Evolutionary conservation across 2,888 invertebrate genomes (phyloP), one percentile per base, ranked within the genome.

Genomic region (Tachystola acroxantha): DNA sequence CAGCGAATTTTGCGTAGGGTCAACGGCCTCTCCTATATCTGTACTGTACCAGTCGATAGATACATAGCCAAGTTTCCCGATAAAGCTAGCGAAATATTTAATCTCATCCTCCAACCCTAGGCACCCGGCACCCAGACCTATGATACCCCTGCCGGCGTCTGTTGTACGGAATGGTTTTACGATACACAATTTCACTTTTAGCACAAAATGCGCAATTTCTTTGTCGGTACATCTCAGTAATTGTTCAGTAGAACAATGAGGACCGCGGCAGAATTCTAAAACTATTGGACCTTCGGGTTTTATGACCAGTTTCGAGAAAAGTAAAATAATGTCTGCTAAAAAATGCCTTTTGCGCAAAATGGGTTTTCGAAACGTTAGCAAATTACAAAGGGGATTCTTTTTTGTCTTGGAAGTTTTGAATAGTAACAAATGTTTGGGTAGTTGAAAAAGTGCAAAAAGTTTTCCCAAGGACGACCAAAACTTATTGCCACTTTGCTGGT

Each of bases 1-100:
- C 87, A 85, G 85, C 68, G 82, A 86, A 87, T 86, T 88, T 88
- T 87, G 87, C 85, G 88, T 88, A 82, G 79, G 88, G 80, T 88
- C 86, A 70, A 74, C 72, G 86, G 76, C 80, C 86, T 78, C 69
- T 50, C 53, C 52, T 66, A 73, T 57, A 69, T 66, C 68, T 66
- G 61, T 69, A n/a, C 68, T 66, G 61, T 16, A 68, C 50, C 53
- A 36, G 45, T 50, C 55, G 48, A 60, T 46, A 52, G 50, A 45
- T 46, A 49, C 45, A 40, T 36, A 39, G 37, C 43, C 26, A 46
- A 43, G 42, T 52, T 57, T 58, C 48, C 49, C 57, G 56, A 61
- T 67, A 60, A 64, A 64, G 64, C 63, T 55, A 46, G 53, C 53
- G 54, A 64, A 64, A 64, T 58, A 52, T 60, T 58, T 69, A 66